Conservation (phyloP, 2,797 vertebrate genomes). For the Rhinoraja longicauda region DNA sequence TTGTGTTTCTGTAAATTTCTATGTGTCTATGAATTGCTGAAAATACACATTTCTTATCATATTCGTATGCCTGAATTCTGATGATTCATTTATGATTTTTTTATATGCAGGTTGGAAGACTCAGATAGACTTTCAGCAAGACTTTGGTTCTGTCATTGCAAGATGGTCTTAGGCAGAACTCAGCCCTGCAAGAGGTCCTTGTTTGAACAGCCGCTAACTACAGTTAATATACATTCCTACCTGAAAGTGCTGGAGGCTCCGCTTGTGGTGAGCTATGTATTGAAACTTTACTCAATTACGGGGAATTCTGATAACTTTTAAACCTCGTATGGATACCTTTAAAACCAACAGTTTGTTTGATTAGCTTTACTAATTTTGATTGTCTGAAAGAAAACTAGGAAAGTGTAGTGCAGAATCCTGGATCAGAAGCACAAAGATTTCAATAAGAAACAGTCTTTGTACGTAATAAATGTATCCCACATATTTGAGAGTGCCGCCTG, state of each 20-base stretch:
- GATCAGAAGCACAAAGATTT: neutral
- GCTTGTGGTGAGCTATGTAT: conserved; percentile 66
- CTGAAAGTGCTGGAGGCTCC: conserved; percentile 84
- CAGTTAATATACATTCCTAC: conserved; percentile 77
- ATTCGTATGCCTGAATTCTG: neutral
- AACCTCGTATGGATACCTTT: neutral
- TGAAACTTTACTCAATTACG: neutral
- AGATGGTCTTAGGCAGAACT: conserved; percentile 42
- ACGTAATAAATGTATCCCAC: neutral
- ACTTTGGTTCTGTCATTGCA: conserved; percentile 81
- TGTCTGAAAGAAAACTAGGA: neutral
- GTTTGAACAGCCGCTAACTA: conserved; percentile 68
- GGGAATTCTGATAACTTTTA: neutral
- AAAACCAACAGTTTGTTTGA: neutral
- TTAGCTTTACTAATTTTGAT: neutral
- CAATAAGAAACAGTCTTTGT: neutral
- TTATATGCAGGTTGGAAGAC: conserved; percentile 53
- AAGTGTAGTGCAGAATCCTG: neutral
- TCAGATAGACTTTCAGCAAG: conserved; percentile 53
- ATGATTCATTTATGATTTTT: neutral
- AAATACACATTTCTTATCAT: neutral
- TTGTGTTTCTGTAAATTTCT: neutral
- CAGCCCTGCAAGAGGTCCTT: conserved; percentile 69
- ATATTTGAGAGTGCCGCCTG: too few relatives aligned
- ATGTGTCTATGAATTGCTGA: neutral